A percentile compares a stretch with the other conserved stretches of the same genome.
Evolutionary conservation across 2,888 invertebrate genomes (phyloP).

Genomic region (Eupithecia subumbrata): DNA sequence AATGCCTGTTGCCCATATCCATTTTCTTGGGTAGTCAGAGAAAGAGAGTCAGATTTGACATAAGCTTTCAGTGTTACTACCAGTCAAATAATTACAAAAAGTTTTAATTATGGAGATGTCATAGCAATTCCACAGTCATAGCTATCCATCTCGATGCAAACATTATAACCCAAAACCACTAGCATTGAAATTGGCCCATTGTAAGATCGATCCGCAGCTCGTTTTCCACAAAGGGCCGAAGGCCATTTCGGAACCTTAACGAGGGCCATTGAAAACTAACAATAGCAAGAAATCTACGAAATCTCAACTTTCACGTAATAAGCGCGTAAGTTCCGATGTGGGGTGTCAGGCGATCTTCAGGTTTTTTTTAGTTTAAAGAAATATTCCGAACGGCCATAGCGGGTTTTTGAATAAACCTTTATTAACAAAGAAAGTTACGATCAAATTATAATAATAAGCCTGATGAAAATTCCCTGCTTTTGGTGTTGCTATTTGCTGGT

Average conservation of each 20-base stretch:
- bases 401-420: too few relatives aligned
- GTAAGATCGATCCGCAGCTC: slow-evolving; percentile 76
- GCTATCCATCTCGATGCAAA: slow-evolving; percentile 31
- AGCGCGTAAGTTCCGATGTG: slow-evolving; percentile 43
- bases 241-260: slow-evolving; percentile 74
- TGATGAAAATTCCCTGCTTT: too few relatives aligned
- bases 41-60: too few relatives aligned
- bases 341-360: too few relatives aligned
- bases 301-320: slow-evolving; percentile 63
- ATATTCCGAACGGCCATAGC: too few relatives aligned
- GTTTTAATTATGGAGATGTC: not conserved
- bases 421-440: too few relatives aligned
- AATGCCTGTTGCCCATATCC: not conserved
- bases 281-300: slow-evolving; percentile 69
- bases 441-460: too few relatives aligned
- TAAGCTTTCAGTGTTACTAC: not conserved
- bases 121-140: not conserved
- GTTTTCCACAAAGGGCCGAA: slow-evolving; percentile 73
- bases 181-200: slow-evolving; percentile 76
- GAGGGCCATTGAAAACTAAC: slow-evolving; percentile 75
- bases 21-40: not conserved
- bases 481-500: too few relatives aligned
- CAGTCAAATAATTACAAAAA: not conserved
- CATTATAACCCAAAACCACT: slow-evolving; percentile 46
- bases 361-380: too few relatives aligned